Conservation (phyloP, 2,797 vertebrate genomes). For the Chrysocyon brachyurus region DNA sequence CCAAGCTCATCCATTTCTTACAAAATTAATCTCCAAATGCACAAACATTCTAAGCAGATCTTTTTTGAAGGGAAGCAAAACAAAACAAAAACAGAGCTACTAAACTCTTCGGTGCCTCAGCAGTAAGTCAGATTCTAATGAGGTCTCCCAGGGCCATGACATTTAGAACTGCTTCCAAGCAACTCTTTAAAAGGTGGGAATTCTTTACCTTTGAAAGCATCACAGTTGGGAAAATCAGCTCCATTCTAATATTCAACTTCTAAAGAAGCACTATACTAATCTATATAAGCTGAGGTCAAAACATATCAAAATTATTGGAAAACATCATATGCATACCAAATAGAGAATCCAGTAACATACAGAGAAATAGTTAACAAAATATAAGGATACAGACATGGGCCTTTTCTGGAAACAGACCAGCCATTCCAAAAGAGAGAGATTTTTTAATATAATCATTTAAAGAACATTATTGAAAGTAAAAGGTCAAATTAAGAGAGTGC, state of each 20-base stretch:
- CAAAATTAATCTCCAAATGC: constrained; percentile 44
- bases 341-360: not conserved
- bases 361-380: constrained; percentile 34
- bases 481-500: constrained; percentile 37
- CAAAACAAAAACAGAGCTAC: constrained; percentile 53
- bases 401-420: constrained; percentile 33
- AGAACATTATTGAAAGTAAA: constrained; percentile 50
- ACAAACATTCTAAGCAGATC: constrained; percentile 1
- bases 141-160: not conserved
- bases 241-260: not conserved
- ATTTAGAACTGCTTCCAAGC: constrained; percentile 56
- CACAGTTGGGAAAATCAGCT: constrained; percentile 24
- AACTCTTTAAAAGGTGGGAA: constrained; percentile 25
- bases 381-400: not conserved
- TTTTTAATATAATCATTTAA: not conserved
- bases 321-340: not conserved
- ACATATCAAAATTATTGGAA: not conserved
- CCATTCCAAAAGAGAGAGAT: not conserved
- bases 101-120: not conserved
- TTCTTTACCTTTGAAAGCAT: constrained; percentile 52
- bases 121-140: constrained; percentile 26
- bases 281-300: not conserved
- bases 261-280: not conserved
- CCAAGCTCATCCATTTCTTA: constrained; percentile 16
- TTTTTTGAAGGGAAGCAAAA: constrained; percentile 37